phyloP scores from a whole-genome alignment of 2,888 invertebrate species.

The Lasioglossum oenotherae region DNA sequence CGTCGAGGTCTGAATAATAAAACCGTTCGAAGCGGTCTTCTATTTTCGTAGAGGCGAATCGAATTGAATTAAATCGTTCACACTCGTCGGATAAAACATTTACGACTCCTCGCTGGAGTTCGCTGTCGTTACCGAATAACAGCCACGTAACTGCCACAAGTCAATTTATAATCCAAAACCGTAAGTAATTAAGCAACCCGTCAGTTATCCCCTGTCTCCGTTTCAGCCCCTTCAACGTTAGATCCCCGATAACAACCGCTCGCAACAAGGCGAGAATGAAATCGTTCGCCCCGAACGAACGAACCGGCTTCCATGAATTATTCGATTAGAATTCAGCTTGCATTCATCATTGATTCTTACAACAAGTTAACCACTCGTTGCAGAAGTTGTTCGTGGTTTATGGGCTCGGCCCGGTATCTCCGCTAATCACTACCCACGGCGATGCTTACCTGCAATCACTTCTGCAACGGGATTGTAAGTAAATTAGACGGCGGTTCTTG shows the following conservation, averaged over 20 bases:
- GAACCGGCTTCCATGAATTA: neutral
- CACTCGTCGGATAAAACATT: constrained; percentile 2
- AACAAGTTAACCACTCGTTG: neutral
- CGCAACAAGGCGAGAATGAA: neutral
- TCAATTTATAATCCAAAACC: constrained; percentile 13
- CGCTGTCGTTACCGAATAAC: constrained; percentile 11
- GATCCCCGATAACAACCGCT: neutral
- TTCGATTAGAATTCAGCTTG: neutral
- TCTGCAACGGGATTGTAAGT: constrained; percentile 6
- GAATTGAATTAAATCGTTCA: neutral
- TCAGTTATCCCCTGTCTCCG: constrained; percentile 10
- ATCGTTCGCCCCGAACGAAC: neutral
- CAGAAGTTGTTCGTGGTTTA: neutral
- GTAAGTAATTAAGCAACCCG: constrained; percentile 8
- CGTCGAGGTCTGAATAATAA: neutral
- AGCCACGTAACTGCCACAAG: neutral
- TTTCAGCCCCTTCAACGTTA: neutral
- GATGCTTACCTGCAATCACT: neutral
- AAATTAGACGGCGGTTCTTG: constrained; percentile 10
- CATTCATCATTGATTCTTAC: neutral
- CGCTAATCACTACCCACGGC: neutral
- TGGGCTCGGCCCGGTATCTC: neutral
- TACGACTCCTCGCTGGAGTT: neutral
- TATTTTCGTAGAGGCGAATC: neutral
- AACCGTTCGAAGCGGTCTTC: neutral